Evolutionary conservation across 2,888 invertebrate species (phyloP).

Genomic region (Archips crataeganus): DNA sequence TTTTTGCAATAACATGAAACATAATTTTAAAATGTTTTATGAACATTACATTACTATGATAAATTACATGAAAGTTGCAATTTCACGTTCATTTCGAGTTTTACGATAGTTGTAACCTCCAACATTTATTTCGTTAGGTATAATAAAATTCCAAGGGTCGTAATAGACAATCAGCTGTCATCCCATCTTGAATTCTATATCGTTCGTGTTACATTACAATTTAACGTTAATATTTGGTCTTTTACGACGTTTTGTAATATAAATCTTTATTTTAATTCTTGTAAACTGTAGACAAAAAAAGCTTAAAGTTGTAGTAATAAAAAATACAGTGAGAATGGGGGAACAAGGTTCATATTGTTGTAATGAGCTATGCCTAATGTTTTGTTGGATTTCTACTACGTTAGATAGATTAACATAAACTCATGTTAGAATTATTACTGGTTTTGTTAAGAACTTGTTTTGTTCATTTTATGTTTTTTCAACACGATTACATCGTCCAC

Average conservation of each 20-base stretch:
- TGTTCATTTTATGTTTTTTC: slow-evolving; percentile 1
- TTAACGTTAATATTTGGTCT: neutral
- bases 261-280: neutral
- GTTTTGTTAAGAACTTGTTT: slow-evolving; percentile 14
- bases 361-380: slow-evolving; percentile 28
- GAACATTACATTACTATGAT: neutral
- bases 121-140: neutral
- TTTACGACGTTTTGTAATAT: neutral
- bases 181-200: neutral
- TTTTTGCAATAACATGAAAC: neutral
- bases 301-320: neutral
- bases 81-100: neutral
- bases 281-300: neutral
- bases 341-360: slow-evolving; percentile 16
- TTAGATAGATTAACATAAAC: slow-evolving; percentile 27
- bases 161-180: neutral
- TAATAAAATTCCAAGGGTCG: neutral
- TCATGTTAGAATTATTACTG: neutral
- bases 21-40: neutral
- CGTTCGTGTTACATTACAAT: neutral
- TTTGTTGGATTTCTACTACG: slow-evolving; percentile 26
- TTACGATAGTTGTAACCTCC: slow-evolving; percentile 12
- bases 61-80: neutral
- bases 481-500: neutral
- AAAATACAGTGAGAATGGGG: slow-evolving; percentile 27